Percentiles rank a stretch among this genome's conserved stretches.
These are phyloP conservation scores for Pantherophis guttatus DNA, from an alignment of 2,113 vertebrate species.

Conservation along the genomic window DNA sequence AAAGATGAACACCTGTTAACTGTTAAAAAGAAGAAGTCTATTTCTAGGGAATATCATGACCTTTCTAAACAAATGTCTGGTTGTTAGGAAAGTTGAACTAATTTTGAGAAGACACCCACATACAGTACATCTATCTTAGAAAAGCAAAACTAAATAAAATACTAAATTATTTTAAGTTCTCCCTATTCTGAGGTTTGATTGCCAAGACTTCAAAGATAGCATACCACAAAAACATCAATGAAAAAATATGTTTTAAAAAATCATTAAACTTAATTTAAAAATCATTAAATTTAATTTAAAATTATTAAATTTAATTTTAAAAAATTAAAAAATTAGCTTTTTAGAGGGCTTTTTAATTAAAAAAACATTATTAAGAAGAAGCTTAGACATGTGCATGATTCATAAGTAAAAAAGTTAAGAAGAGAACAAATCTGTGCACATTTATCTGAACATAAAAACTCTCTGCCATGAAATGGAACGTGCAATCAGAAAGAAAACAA, in stretches of 20 bases:
- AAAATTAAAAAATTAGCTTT: too few relatives aligned
- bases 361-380: background rate
- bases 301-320: too few relatives aligned
- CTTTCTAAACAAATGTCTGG: background rate
- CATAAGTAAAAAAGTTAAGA: background rate
- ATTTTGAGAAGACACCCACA: background rate
- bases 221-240: background rate
- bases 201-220: background rate
- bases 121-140: background rate
- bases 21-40: conserved; percentile 14
- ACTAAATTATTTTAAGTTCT: background rate
- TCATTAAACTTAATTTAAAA: too few relatives aligned
- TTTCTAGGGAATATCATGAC: background rate
- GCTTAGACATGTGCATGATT: background rate
- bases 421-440: background rate
- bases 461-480: too few relatives aligned
- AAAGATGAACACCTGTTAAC: conserved; percentile 16
- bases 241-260: background rate
- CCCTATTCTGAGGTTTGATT: background rate
- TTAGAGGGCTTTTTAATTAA: background rate
- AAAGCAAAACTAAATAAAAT: background rate
- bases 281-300: too few relatives aligned
- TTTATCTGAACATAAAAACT: background rate
- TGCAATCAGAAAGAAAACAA: background rate
- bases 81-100: background rate